Conservation (phyloP, 2,113 vertebrate species). For the Urocitellus parryii region DNA sequence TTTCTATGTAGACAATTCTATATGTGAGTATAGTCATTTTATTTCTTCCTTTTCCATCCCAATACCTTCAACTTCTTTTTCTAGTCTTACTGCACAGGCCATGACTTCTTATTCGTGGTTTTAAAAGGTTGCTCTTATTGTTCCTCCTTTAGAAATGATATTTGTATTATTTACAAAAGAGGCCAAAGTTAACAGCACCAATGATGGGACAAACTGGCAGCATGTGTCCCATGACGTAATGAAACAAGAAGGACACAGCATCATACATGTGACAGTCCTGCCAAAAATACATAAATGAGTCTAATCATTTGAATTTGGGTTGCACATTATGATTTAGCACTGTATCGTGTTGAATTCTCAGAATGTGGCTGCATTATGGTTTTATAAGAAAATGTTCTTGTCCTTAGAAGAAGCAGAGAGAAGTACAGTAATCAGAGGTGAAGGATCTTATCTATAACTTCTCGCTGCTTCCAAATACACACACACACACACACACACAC, state of each 20-base stretch:
- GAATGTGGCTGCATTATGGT: not conserved
- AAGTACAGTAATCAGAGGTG: not conserved
- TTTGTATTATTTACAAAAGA: not conserved
- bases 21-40: not conserved
- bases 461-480: not conserved
- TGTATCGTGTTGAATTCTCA: not conserved
- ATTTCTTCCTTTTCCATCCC: not conserved
- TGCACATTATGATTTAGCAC: not conserved
- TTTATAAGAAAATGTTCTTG: not conserved
- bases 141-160: not conserved
- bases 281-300: not conserved
- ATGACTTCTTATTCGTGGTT: not conserved
- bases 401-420: not conserved
- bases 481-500: not conserved
- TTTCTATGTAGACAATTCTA: not conserved
- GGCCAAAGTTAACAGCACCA: not conserved
- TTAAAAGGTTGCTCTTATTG: not conserved
- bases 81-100: not conserved
- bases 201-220: not conserved
- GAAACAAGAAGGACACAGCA: not conserved
- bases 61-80: conserved; percentile 19
- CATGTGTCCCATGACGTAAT: not conserved
- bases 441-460: not conserved
- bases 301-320: not conserved
- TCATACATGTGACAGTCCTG: not conserved